Conservation (phyloP, 2,113 vertebrate genomes). For the Phrynocephalus versicolor region DNA sequence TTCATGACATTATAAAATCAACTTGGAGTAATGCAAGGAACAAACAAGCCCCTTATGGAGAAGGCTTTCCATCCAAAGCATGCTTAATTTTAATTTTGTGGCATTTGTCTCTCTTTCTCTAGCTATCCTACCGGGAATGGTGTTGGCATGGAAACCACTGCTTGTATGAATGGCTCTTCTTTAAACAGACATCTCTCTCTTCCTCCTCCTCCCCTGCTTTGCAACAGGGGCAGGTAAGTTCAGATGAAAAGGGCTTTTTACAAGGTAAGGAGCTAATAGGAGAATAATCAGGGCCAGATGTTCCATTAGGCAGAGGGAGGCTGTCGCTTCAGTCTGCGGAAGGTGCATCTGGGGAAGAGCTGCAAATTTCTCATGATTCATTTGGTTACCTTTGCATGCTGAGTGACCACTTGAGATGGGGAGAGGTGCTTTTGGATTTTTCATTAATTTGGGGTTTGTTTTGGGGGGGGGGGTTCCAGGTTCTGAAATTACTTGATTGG, state of each 20-base stretch:
- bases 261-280: neutral
- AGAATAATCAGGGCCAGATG: neutral
- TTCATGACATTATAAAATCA: neutral
- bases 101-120: conserved; percentile 59
- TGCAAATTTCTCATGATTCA: no score
- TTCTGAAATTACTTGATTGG: no score
- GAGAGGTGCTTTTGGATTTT: no score
- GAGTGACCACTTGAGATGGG: no score
- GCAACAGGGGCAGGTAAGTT: conserved; percentile 40
- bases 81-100: conserved; percentile 57
- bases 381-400: no score
- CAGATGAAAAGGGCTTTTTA: conserved; percentile 24
- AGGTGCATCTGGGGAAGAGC: no score
- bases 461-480: no score
- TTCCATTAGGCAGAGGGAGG: neutral
- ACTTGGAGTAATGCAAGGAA: neutral
- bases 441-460: no score
- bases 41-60: conserved; percentile 2
- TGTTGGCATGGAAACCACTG: conserved; percentile 76
- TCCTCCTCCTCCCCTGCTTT: conserved; percentile 43
- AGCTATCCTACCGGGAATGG: conserved; percentile 51
- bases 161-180: conserved; percentile 49
- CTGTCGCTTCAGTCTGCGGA: no score
- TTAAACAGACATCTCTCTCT: no score
- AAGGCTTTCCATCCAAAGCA: conserved; percentile 36